A percentile compares a stretch with the other conserved stretches of the same genome.
Conservation (phyloP, 2,888 invertebrate genomes). For the Heliothis peltigera region DNA sequence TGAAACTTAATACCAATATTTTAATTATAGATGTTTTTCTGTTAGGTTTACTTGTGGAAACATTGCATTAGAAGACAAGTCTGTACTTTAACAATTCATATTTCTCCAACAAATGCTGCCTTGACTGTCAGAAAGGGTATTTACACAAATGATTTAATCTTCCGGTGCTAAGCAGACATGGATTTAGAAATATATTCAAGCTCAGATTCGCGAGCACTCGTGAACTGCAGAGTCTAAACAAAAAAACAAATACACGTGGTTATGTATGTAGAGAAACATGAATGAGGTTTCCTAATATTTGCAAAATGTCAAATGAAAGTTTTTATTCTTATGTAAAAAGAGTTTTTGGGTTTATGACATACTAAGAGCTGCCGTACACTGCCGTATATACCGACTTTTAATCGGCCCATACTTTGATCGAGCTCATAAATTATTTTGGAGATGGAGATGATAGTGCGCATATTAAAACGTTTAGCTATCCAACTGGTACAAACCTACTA, state of each 20-base stretch:
- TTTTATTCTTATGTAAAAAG: constrained; percentile 33
- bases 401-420: too few relatives aligned
- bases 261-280: constrained; percentile 18
- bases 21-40: too few relatives aligned
- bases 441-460: too few relatives aligned
- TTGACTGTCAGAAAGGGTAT: constrained; percentile 15
- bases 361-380: too few relatives aligned
- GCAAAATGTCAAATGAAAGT: constrained; percentile 49
- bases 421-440: too few relatives aligned
- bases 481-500: too few relatives aligned
- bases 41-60: too few relatives aligned
- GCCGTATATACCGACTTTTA: too few relatives aligned
- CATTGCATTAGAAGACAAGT: too few relatives aligned
- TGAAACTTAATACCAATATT: too few relatives aligned
- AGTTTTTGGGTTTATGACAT: constrained; percentile 17
- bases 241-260: constrained; percentile 30
- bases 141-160: constrained; percentile 27
- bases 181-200: constrained; percentile 27
- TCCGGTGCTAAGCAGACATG: constrained; percentile 29
- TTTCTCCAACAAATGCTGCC: background rate
- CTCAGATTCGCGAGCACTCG: constrained; percentile 28
- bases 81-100: background rate
- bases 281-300: constrained; percentile 44
- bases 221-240: constrained; percentile 35
- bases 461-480: too few relatives aligned